Evolutionary conservation across 1,140 invertebrate genomes (phyloP), one percentile per base, ranked within the genome.

Genomic region (Choristoneura fumiferana): DNA sequence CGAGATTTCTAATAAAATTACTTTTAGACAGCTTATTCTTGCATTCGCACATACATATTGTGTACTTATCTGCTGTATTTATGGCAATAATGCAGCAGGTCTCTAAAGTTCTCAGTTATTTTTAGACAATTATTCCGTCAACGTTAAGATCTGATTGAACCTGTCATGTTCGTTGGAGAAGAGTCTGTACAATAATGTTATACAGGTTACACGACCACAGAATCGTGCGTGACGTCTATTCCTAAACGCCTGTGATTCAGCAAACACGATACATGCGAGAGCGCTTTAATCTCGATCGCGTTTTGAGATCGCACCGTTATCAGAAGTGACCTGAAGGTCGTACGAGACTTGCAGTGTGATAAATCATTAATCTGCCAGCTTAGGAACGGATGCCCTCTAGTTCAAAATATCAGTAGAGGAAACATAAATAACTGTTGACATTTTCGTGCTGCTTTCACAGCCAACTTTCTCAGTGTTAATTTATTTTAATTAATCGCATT

Each of bases 251-350:
- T 6, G 37, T 12, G 1, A 1, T 1, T 4, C 17, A 6, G 12
- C 14, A 49, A 45, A 18, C 14, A 9, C 10, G 43, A 49, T 12
- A 29, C 43, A 29, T 18, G 43, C 18, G 43, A 49, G 43, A 49
- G 43, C n/a, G 43, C 43, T 33, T 49, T 49, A 15, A 17, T 49
- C 22, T 49, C 43, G 43, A 49, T 49, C 43, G 22, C 43, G 43
- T 49, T 49, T 29, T 22, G 43, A 13, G 43, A 49, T 49, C 43
- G 43, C 43, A 49, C 43, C 43, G 43, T 49, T 49, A 49, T 49
- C 43, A 17, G 2, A 10, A 29, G 22, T 12, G 43, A 49, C 43
- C 43, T 12, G 43, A 49, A 49, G 43, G 43, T 49, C 43, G 12
- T 12, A n/a, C 37, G 15, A 14, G 38, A 29, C 22, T 29, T 29